Base-by-base conservation (phyloP, 2,888 invertebrate genomes). In the Caenorhabditis virilis region DNA sequence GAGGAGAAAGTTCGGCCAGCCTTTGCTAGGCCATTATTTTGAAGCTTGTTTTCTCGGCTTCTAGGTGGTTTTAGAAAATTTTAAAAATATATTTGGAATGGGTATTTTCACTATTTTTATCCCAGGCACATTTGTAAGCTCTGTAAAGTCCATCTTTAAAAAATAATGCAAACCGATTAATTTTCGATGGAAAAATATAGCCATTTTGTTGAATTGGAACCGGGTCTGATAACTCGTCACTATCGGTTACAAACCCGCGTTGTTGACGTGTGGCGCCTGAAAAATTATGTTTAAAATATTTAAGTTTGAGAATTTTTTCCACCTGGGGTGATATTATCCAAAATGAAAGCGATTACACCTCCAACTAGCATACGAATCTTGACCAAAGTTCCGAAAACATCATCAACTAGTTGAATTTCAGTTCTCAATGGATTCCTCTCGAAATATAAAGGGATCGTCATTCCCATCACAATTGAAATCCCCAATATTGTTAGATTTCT, bases 281-380 rank as follows among this genome's bases (percentile, higher is more conserved):
- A 26, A 42, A 42, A 4, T 18, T n/a, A 18, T 38, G 7, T 7
- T 5, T 36, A 5, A 36, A 36, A 4, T 36, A 9, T 36, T 4
- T 20, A 38, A n/a, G 38, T 38, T n/a, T 4, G 5, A 4, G 4
- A n/a, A 36, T 13, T 36, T 36, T 36, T 36, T 16, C 16, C 38
- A 38, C 45, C 63, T 15, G 53, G 53, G 7, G 63, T 57, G 0
- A 63, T 49, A n/a, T 63, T 63, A 65, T 86, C 86, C 27, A 86
- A 73, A 22, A 85, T 50, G 59, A 85, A 85, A 0, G 85, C 86
- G 6, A 83, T 52, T 1, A 84, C 50, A 1, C 86, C 86, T 6
- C 85, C 86, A 9, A 86, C 83, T 60, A 86, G 69, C 80, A 42
- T 42, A 18, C 42, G 42, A 42, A 42, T 42, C n/a, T 22, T 42